A percentile compares a stretch with the other conserved stretches of the same genome.
Evolutionary conservation across 1,140 invertebrate genomes (phyloP).

Genomic region (Idris sp.): DNA sequence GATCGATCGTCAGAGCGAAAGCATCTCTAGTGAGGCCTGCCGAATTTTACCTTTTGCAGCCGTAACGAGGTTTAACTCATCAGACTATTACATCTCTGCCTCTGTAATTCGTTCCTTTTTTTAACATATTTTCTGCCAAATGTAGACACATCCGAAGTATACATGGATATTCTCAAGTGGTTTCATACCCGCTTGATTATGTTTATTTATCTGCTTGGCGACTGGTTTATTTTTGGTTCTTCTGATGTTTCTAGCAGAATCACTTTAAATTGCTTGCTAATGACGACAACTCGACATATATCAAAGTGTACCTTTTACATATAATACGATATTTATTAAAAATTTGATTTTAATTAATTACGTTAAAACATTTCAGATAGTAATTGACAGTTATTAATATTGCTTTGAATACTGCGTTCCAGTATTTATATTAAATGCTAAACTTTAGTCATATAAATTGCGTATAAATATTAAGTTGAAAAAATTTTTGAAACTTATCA

Average conservation of each 20-base stretch:
- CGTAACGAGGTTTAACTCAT: constrained; percentile 48
- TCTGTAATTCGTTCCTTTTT: constrained; percentile 50
- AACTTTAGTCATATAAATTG: no score
- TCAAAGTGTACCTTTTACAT: constrained; percentile 42
- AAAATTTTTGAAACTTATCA: no score
- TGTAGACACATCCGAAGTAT: constrained; percentile 46
- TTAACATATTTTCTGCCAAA: constrained; percentile 60
- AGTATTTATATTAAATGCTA: no score
- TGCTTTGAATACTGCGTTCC: no score
- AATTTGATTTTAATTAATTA: constrained; percentile 45
- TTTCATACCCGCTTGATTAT: constrained; percentile 68
- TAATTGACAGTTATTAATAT: constrained; percentile 20
- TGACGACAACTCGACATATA: constrained; percentile 52
- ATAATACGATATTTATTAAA: constrained; percentile 36
- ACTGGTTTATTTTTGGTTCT: constrained; percentile 68
- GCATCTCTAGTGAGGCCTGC: constrained; percentile 22
- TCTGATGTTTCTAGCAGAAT: constrained; percentile 69
- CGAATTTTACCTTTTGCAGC: constrained; percentile 50
- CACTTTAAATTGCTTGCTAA: constrained; percentile 71
- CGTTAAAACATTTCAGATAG: constrained; percentile 10
- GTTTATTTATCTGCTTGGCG: constrained; percentile 66
- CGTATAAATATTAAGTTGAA: no score
- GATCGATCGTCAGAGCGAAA: constrained; percentile 36
- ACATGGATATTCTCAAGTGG: constrained; percentile 62
- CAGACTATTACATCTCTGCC: constrained; percentile 32